Conservation (phyloP, 1,140 invertebrate genomes). For the Megalopta genalis region DNA sequence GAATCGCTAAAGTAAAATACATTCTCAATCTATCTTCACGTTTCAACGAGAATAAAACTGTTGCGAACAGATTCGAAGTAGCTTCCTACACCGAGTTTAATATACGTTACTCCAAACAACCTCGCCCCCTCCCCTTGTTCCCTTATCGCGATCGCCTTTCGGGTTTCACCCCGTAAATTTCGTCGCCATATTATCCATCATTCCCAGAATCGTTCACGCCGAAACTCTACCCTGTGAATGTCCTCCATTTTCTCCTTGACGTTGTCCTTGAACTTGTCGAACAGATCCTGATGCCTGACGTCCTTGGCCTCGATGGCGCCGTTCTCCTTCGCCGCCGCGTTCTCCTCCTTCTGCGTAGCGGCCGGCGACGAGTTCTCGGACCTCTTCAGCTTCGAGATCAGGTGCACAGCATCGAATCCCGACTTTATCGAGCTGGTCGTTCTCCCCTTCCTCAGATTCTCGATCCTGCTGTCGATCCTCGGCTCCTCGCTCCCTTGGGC, state of each 20-base stretch:
- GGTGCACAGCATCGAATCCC: not conserved
- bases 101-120: no score
- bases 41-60: no score
- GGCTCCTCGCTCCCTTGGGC: constrained; percentile 18
- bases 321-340: not conserved
- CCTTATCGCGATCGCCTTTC: no score
- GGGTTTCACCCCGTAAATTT: no score
- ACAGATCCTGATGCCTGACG: constrained; percentile 73
- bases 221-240: constrained; percentile 81
- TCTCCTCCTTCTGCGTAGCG: not conserved
- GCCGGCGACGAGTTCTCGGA: not conserved
- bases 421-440: not conserved
- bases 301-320: constrained; percentile 42
- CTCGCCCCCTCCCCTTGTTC: no score
- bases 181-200: no score
- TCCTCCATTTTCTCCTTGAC: constrained; percentile 82
- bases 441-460: constrained; percentile 3
- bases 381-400: constrained; percentile 9
- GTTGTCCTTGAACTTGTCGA: constrained; percentile 81
- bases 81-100: no score
- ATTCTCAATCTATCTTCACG: no score
- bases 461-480: constrained; percentile 22
- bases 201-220: no score
- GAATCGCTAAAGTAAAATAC: no score
- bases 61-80: no score